phyloP scores from a whole-genome alignment of 37 sponge, comb jelly and placozoan species.

The Cladorhizidae sp. region DNA sequence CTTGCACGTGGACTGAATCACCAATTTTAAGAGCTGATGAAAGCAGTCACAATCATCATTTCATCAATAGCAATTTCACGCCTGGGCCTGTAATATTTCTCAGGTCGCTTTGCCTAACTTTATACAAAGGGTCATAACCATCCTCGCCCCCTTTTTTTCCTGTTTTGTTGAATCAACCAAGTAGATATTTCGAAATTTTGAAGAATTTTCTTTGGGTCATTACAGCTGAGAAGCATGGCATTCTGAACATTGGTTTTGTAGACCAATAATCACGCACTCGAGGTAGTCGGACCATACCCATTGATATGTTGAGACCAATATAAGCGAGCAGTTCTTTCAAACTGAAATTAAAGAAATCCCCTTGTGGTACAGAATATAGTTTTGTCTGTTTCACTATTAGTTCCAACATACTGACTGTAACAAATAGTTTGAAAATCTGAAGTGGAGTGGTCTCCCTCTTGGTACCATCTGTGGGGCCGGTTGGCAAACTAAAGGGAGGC shows the following conservation, averaged over 20 bases:
- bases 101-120: slow-evolving; percentile 10
- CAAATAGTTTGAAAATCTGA: too few relatives aligned
- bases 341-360: neutral
- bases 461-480: slow-evolving; percentile 1
- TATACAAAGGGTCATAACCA: slow-evolving; percentile 20
- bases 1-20: too few relatives aligned
- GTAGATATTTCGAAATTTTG: neutral
- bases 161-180: neutral
- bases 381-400: slow-evolving; percentile 9
- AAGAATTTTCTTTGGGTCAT: slow-evolving; percentile 4
- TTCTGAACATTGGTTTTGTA: neutral
- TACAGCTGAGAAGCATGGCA: neutral
- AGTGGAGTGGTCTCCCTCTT: slow-evolving; percentile 2
- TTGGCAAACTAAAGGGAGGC: neutral
- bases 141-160: slow-evolving; percentile 1
- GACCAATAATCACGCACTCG: slow-evolving; percentile 27
- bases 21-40: too few relatives aligned
- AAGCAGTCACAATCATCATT: too few relatives aligned
- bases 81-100: neutral
- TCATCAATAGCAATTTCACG: too few relatives aligned
- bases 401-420: slow-evolving; percentile 2
- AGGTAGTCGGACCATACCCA: slow-evolving; percentile 22
- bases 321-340: neutral
- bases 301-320: slow-evolving; percentile 2
- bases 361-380: neutral